phyloP scores from a whole-genome alignment of 2,113 vertebrate species.

The Syngnathoides biaculeatus region DNA sequence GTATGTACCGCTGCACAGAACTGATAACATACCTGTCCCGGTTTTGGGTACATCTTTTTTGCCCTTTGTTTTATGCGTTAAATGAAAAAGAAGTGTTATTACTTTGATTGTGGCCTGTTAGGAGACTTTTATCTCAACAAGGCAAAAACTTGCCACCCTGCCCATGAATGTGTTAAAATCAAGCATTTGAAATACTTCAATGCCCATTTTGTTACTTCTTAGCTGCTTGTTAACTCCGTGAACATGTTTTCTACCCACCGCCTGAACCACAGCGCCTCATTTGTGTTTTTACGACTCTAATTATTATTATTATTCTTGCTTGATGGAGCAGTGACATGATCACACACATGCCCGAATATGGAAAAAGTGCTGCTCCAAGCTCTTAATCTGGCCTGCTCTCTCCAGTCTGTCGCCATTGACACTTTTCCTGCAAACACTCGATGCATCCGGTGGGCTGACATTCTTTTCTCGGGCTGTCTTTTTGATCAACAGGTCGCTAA shows the following conservation, averaged over 20 bases:
- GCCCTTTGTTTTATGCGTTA: too few species aligned
- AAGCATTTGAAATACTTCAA: too few species aligned
- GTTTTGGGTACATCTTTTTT: too few species aligned
- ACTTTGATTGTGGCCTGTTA: too few species aligned
- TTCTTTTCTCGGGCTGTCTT: constrained; percentile 5
- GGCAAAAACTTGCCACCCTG: too few species aligned
- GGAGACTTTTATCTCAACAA: too few species aligned
- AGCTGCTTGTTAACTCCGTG: not conserved
- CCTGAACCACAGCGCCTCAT: not conserved
- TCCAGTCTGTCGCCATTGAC: constrained; percentile 14
- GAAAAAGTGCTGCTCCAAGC: not conserved
- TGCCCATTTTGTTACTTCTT: not conserved
- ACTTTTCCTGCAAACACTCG: constrained; percentile 41
- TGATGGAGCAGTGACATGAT: not conserved
- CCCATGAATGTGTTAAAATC: too few species aligned
- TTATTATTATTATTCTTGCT: too few species aligned
- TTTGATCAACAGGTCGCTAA: constrained; percentile 38
- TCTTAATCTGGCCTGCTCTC: constrained; percentile 27
- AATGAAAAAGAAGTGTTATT: too few species aligned
- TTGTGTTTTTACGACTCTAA: not conserved
- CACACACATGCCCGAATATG: not conserved
- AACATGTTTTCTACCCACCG: not conserved
- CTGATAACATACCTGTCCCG: too few species aligned
- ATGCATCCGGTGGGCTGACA: constrained; percentile 32
- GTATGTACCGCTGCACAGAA: too few species aligned